A percentile compares a stretch with the other conserved stretches of the same genome.
Conservation (phyloP, 2,797 vertebrate genomes). For the Anolis apletophallus region DNA sequence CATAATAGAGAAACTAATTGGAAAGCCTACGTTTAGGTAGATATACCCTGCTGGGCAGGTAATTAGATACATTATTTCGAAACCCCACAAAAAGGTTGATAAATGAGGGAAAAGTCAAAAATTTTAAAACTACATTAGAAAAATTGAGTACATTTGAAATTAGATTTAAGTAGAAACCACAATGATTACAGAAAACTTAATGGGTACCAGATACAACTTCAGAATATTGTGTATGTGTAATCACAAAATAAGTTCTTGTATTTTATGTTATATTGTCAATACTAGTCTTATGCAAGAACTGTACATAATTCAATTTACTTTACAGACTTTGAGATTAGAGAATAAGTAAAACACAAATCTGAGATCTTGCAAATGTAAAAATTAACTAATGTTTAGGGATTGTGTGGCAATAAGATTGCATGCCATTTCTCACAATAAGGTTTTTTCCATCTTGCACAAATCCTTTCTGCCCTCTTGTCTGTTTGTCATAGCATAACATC, state of each 20-base stretch:
- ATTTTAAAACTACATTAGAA: constrained; percentile 27
- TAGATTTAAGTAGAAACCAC: not conserved
- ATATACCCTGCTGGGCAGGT: not conserved
- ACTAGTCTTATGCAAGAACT: constrained; percentile 39
- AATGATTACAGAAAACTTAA: constrained; percentile 18
- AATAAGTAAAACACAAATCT: constrained; percentile 48
- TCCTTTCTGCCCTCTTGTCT: not conserved
- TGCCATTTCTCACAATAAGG: not conserved
- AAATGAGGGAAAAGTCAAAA: not conserved
- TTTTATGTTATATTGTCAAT: constrained; percentile 46
- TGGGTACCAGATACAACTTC: constrained; percentile 9
- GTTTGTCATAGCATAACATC: not conserved
- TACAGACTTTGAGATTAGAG: constrained; percentile 52
- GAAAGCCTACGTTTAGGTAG: constrained; percentile 1
- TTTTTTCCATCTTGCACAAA: not conserved
- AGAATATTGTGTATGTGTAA: not conserved
- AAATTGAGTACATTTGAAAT: not conserved
- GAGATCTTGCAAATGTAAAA: not conserved
- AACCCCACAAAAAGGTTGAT: not conserved
- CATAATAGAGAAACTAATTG: constrained; percentile 25
- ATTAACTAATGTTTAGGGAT: constrained; percentile 7
- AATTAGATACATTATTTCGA: not conserved
- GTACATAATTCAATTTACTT: constrained; percentile 34
- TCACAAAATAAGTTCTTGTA: constrained; percentile 39
- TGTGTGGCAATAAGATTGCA: not conserved